Percentiles rank a stretch among this genome's conserved stretches.
Evolutionary conservation across 1,140 invertebrate genomes (phyloP).

Genomic region (Paraescarpia echinospica): DNA sequence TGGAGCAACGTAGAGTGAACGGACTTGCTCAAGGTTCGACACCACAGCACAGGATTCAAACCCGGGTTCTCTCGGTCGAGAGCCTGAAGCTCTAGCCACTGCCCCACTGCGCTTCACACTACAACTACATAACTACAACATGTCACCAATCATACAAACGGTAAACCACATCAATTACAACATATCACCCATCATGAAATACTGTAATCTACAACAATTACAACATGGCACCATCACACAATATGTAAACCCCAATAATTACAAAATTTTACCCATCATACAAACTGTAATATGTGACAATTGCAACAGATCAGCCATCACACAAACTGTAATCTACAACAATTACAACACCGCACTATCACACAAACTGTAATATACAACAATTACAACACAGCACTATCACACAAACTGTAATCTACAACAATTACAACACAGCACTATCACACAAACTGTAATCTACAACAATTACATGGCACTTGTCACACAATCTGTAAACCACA

Average conservation of each 20-base stretch:
- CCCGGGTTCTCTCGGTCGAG: no score
- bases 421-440: background rate
- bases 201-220: background rate
- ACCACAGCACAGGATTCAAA: no score
- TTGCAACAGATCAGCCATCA: background rate
- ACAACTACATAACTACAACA: no score
- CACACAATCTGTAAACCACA: background rate
- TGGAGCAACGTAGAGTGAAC: no score
- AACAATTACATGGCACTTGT: background rate
- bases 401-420: background rate
- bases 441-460: background rate
- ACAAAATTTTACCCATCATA: no score
- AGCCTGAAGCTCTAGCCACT: no score
- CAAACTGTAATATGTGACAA: background rate
- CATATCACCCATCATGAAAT: background rate
- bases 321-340: background rate
- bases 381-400: background rate
- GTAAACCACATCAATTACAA: background rate
- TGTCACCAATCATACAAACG: background rate
- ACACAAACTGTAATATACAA: no score
- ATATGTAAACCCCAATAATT: no score
- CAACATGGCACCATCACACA: no score
- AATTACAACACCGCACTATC: no score
- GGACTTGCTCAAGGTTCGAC: no score
- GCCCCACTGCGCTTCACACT: no score